Evolutionary conservation across 2,113 vertebrate genomes (phyloP), one percentile per base, ranked within the genome.

Genomic region (Pterophyllum scalare): DNA sequence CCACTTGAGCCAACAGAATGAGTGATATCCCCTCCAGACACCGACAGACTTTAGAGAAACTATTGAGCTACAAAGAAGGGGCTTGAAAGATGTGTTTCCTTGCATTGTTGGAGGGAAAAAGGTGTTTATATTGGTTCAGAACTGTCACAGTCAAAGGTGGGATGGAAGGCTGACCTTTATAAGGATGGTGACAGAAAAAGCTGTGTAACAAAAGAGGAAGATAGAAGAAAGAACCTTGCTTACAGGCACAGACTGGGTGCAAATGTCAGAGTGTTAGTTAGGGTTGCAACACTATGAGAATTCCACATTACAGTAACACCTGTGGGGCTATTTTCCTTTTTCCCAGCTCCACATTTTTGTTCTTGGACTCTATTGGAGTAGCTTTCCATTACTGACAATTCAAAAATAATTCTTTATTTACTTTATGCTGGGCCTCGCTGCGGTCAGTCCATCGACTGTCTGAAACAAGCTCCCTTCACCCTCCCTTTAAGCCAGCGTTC

Each of bases 31-130:
- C 43, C 43, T 52, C 17, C 65, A 70, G 65, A 49, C 40, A 13
- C 65, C 52, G 43, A 33, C n/a, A 28, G 77, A 72, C 20, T 79
- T 58, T 24, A 80, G 17, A 79, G 54, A 52, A 61, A 78, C 57
- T 46, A 46, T 74, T 62, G 28, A 24, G 77, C 24, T 74, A n/a
- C 40, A 74, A 28, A 57, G 33, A 24, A 49, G 10, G 17, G 12
- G 11, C 49, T 60, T 13, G 2, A 40, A 62, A 31, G 22, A 75
- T 6, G 12, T 65, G n/a, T 65, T 77, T 13, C 38, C 59, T 11
- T 40, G 64, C 19, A 9, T 31, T 54, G 67, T 72, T 54, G 46
- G 19, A 33, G 54, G 46, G 67, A 72, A 54, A 49, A 49, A n/a
- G 19, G 67, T 54, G 46, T 54, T 72, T 72, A 72, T 54, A 33